Evolutionary conservation across 2,113 vertebrate genomes (phyloP).

Genomic region (Embiotoca jacksoni): DNA sequence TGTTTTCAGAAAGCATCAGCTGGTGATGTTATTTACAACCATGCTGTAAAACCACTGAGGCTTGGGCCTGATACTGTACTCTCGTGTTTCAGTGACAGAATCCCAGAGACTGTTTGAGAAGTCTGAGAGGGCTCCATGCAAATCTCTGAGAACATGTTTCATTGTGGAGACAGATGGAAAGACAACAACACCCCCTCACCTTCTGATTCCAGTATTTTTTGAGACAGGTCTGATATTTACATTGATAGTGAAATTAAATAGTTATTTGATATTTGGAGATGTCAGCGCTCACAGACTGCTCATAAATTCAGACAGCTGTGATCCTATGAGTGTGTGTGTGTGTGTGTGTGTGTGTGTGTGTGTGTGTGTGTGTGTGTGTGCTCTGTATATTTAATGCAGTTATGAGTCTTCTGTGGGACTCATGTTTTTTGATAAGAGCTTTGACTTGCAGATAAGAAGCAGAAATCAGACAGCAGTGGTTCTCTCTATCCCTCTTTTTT

Average conservation of each 20-base stretch:
- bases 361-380: slow-evolving; percentile 12
- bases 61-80: slow-evolving; percentile 16
- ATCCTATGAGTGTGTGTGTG: slow-evolving; percentile 3
- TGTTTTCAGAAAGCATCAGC: slow-evolving; percentile 42
- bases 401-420: slow-evolving; percentile 24
- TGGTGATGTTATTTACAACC: slow-evolving; percentile 46
- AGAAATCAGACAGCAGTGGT: neutral
- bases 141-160: slow-evolving; percentile 28
- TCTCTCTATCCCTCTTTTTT: neutral
- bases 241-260: slow-evolving; percentile 55
- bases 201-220: slow-evolving; percentile 23
- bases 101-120: slow-evolving; percentile 28
- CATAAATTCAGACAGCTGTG: slow-evolving; percentile 47
- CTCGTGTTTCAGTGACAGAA: slow-evolving; percentile 23
- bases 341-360: neutral
- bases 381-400: slow-evolving; percentile 14
- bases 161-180: slow-evolving; percentile 3
- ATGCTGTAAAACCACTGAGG: slow-evolving; percentile 24
- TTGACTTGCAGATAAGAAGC: slow-evolving; percentile 19
- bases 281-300: slow-evolving; percentile 10
- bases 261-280: slow-evolving; percentile 47
- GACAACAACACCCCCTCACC: slow-evolving; percentile 15
- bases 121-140: slow-evolving; percentile 2
- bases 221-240: slow-evolving; percentile 46
- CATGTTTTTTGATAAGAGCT: slow-evolving; percentile 41